Conservation (phyloP, 2,797 vertebrate species). For the Ciconia nigra region DNA sequence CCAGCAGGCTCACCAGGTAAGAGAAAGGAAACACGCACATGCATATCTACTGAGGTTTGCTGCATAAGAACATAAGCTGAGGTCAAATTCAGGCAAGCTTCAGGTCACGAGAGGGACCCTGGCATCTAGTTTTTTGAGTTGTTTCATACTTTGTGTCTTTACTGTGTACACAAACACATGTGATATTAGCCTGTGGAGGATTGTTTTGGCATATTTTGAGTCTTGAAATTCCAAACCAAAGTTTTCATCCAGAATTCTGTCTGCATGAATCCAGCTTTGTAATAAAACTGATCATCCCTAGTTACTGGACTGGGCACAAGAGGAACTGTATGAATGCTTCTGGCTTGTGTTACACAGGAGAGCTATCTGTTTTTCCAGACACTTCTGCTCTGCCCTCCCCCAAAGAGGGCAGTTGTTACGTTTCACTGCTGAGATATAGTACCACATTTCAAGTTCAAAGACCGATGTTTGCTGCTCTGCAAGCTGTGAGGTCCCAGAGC, state of each 20-base stretch:
- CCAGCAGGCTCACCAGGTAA: constrained; percentile 97
- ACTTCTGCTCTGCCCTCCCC: background rate
- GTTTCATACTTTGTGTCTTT: background rate
- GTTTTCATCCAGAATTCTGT: background rate
- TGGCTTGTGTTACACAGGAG: background rate
- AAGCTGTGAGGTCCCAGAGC: background rate
- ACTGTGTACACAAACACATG: background rate
- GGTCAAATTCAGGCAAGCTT: background rate
- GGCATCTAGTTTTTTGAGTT: background rate
- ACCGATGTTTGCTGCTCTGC: background rate
- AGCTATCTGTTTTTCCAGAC: background rate
- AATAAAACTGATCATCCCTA: background rate
- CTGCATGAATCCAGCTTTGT: background rate
- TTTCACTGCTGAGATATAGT: background rate
- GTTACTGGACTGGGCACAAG: background rate
- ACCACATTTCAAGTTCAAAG: background rate
- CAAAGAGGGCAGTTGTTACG: background rate
- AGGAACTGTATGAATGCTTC: background rate
- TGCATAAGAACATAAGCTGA: background rate
- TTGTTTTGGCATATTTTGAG: background rate
- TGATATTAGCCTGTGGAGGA: background rate
- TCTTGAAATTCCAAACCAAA: background rate
- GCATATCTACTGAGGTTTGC: background rate
- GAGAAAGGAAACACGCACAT: background rate
- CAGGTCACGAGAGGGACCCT: background rate